A percentile compares a stretch with the other conserved stretches of the same genome.
Conservation (phyloP, 2,113 vertebrate species). For the Elephas maximus region DNA sequence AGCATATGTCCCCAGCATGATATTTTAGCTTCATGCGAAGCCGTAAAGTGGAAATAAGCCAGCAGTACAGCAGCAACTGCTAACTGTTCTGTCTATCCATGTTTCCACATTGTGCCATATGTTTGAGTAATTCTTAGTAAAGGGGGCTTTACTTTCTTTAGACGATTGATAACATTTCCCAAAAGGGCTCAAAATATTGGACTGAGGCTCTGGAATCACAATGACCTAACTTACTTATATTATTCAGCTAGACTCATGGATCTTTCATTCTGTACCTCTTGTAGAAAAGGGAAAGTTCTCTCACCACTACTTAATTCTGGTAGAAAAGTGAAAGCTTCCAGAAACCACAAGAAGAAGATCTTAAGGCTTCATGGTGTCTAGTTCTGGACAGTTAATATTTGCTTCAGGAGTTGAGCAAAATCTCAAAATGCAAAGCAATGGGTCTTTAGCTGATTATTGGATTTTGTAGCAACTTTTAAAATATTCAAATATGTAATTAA, state of each 20-base stretch:
- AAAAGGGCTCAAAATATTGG: conserved; percentile 52
- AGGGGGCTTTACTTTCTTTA: conserved; percentile 70
- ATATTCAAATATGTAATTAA: not conserved
- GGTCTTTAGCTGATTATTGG: not conserved
- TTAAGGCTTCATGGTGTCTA: not conserved
- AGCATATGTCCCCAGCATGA: conserved; percentile 93
- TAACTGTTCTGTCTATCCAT: conserved; percentile 88
- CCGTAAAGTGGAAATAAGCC: conserved; percentile 91
- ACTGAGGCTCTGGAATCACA: not conserved
- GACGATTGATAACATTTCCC: conserved; percentile 60
- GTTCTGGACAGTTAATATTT: not conserved
- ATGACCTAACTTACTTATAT: not conserved
- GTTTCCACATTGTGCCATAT: conserved; percentile 86
- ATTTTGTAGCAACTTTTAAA: not conserved
- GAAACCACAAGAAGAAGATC: not conserved
- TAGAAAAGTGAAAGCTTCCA: not conserved
- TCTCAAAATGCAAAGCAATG: not conserved
- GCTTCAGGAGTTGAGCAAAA: not conserved
- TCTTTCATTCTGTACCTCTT: no score
- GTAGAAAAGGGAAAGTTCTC: not conserved
- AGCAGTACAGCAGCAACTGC: conserved; percentile 88
- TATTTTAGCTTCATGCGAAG: conserved; percentile 91
- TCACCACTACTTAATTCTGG: no score
- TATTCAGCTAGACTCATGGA: not conserved
- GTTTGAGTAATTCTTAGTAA: conserved; percentile 84